Base-by-base conservation (phyloP, 2,797 vertebrate species). In the Centropyge bicolor region DNA sequence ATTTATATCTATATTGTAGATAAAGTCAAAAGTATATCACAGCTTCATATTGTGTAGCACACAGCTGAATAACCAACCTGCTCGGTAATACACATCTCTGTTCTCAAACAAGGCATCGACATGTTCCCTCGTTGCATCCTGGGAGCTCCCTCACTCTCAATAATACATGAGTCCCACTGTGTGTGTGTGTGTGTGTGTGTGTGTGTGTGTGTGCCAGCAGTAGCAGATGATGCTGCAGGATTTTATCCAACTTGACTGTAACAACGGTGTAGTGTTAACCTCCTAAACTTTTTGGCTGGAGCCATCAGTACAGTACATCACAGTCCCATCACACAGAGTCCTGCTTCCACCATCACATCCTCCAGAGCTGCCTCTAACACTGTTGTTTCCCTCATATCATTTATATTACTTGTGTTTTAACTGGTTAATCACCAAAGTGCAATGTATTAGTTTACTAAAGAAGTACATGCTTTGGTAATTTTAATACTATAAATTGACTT, bases 151-250 rank as follows among this genome's bases (percentile, higher is more conserved):
- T 74, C 22, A 3, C 45, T 43, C 43, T 91, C 59, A 89, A 88
- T 86, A 68, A 90, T 86, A 64, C 62, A 88, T 67, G 66, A 83
- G 62, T 66, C 41, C 64, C 56, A 36, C 11, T 77, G 43, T 62
- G 71, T 68, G 43, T 69, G 45, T 41, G 59, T 20, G 65, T 62
- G 48, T 48, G 48, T n/a, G 60, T 20, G 65, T 62, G 48, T 48
- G 48, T n/a, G 60, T 40, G 24, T 61, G 56, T 56, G 35, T 52
- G 24, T 35, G 66, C 24, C 46, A 74, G 70, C 48, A n/a, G 60
- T 54, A 75, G 60, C 77, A 80, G 73, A 81, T 67, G 54, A 70
- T 61, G 69, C 22, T 19, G 6, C 60, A 64, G 66, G 62, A 67
- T 67, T 75, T 35, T n/a, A 24, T 65, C 59, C 52, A 62, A 38